Conservation (phyloP, 2,797 vertebrate species). For the Geotrypetes seraphini region DNA sequence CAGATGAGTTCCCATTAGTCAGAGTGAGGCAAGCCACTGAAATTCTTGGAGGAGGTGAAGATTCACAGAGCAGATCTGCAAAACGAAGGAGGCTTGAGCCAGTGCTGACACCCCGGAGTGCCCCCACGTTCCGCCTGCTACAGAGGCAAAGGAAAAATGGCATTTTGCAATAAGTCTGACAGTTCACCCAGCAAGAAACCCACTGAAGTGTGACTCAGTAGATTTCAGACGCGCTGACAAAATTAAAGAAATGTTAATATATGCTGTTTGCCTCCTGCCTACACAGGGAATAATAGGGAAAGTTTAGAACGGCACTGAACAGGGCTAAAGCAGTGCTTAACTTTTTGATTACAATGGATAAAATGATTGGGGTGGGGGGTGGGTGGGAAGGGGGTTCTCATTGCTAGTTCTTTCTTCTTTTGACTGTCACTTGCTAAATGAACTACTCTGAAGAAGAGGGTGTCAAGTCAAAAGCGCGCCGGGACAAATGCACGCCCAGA, state of each 20-base stretch:
- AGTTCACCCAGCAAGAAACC: slow-evolving; percentile 22
- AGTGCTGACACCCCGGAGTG: not conserved
- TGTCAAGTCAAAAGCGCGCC: no score
- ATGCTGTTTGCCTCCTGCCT: slow-evolving; percentile 31
- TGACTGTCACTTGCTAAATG: no score
- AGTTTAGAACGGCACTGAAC: not conserved
- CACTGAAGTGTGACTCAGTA: slow-evolving; percentile 31
- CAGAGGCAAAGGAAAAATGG: slow-evolving; percentile 16
- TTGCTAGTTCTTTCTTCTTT: no score
- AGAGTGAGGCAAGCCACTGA: not conserved
- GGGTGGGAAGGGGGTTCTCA: no score
- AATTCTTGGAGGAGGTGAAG: not conserved
- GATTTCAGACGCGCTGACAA: slow-evolving; percentile 24
- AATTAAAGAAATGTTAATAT: slow-evolving; percentile 45
- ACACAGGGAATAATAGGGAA: slow-evolving; percentile 1
- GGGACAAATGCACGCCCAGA: no score
- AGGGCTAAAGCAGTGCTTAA: not conserved
- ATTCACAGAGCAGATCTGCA: not conserved
- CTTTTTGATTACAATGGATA: no score
- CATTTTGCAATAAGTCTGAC: slow-evolving; percentile 33
- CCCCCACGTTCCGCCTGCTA: not conserved
- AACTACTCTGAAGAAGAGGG: no score
- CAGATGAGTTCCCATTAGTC: not conserved
- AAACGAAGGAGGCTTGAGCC: not conserved
- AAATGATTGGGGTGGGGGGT: no score